A percentile compares a stretch with the other conserved stretches of the same genome.
These are phyloP conservation scores for Dasypus novemcinctus DNA, from an alignment of 2,113 vertebrate genomes.

Conservation along the genomic window DNA sequence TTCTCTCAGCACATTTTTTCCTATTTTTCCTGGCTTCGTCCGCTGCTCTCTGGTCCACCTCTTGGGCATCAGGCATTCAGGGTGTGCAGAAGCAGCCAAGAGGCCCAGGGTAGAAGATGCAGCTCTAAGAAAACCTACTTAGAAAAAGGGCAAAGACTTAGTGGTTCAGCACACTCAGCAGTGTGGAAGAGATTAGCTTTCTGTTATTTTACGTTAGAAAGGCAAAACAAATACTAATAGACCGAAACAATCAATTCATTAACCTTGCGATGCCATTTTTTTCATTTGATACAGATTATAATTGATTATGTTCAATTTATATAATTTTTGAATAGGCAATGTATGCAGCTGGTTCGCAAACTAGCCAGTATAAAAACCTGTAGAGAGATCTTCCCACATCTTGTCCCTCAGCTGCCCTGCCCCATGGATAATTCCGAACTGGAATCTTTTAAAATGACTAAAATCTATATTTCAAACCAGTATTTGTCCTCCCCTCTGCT, in stretches of 20 bases:
- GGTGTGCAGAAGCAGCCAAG: not conserved
- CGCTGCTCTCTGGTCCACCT: not conserved
- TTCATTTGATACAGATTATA: slow-evolving; percentile 18
- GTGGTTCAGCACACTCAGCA: slow-evolving; percentile 41
- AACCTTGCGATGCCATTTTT: slow-evolving; percentile 54
- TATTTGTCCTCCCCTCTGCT: not conserved
- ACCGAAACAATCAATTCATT: slow-evolving; percentile 61
- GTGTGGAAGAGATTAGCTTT: slow-evolving; percentile 66
- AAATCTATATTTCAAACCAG: slow-evolving; percentile 21
- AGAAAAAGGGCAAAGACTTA: slow-evolving; percentile 16
- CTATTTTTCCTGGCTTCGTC: slow-evolving; percentile 60
- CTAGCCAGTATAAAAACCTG: not conserved
- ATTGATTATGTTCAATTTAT: slow-evolving; percentile 38
- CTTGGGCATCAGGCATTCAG: not conserved
- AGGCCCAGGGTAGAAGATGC: not conserved
- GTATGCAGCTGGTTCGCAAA: not conserved
- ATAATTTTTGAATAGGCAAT: slow-evolving; percentile 15
- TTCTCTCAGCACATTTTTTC: slow-evolving; percentile 27
- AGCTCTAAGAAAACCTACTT: not conserved
- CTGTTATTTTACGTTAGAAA: slow-evolving; percentile 60
- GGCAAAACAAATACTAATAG: slow-evolving; percentile 69
- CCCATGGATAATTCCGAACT: not conserved
- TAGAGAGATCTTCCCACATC: not conserved
- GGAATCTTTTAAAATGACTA: slow-evolving; percentile 16
- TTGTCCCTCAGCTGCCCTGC: not conserved